Evolutionary conservation across 2,888 invertebrate genomes (phyloP), one percentile per base, ranked within the genome.

Genomic region (Hedya salicella): DNA sequence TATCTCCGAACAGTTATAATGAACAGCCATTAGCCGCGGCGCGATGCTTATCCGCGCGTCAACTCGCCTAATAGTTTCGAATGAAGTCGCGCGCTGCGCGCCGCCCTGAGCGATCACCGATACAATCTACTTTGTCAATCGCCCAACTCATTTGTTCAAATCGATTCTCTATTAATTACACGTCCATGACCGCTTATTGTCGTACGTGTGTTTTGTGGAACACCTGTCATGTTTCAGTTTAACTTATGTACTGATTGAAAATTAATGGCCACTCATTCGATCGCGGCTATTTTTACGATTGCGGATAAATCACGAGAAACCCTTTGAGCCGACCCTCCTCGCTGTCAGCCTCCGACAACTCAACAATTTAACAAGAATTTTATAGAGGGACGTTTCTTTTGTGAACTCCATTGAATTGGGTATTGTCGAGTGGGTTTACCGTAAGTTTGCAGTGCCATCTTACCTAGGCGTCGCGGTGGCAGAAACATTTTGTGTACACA

Each of bases 341-440:
- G 44, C 59, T 52, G 64, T 59, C 64, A 65, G 52, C 44, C 59
- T 65, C 59, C 52, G 64, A 65, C 59, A 65, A 59, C 64, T 65
- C 64, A 59, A 65, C 59, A 59, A 65, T 64, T 65, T 60, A 60
- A 60, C 65, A 66, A 53, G 65, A 60, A 54, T 66, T 66, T 66
- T 60, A 66, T 65, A 65, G 44, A 46, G 52, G 65, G 44, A 59
- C 65, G 50, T 50, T 64, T 64, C 64, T 64, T 63, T 57, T 64
- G 57, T 59, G 59, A 39, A 65, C 50, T 65, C 64, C 50, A 52
- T 52, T 52, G 57, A 36, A 64, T 59, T 59, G 64, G 50, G 44
- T 39, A 57, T 40, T 61, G 61, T 44, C 19, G 57, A 48, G 46
- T 59, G 46, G 57, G 50, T 64, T 46, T 59, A 42, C 42, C 39